Base-by-base conservation (phyloP, 2,797 vertebrate species). In the Gorsachius magnificus region DNA sequence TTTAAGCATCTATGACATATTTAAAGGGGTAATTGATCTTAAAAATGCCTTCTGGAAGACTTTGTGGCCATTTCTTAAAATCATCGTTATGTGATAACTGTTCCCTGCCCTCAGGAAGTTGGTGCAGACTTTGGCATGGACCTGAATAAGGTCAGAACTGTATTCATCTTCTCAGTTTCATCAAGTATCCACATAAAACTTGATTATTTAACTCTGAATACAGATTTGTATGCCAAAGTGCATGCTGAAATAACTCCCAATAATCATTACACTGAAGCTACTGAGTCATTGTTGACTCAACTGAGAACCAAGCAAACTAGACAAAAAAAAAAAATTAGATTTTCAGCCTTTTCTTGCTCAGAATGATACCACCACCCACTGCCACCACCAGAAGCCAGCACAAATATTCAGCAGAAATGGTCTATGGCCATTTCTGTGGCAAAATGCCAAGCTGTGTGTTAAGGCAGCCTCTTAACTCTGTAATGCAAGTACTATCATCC, bases 21-120 rank as follows among this genome's bases (percentile, higher is more conserved):
- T 43, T 79, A 50, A 81, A 81, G 22, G 6, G 16, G 3, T 1
- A 45, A 43, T 38, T 35, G 2, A 48, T 48, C 46, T 86, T 57
- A 25, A 68, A 84, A 76, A 85, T 28, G 16, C 13, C 22, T 74
- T 70, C 60, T 87, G 60, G 17, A 81, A 64, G 45, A 68, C 9
- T 57, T 53, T 54, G 31, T 21, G 24, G 8, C 11, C 80, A 89
- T 58, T 94, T 48, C 16, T 83, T 84, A 79, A 89, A 94, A 76
- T 21, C 13, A 58, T n/a, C 0, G 0, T 56, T 56, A 54, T 9
- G 19, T 68, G 4, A 11, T 43, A 29, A 29, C 26, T 66, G 13
- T 28, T 83, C 26, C 41, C 36, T 60, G 36, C 18, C 6, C 31
- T 76, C 21, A 19, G 24, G 8, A 84, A 51, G 11, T 0, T 38